Evolutionary conservation across 2,113 vertebrate genomes (phyloP).

Genomic region (Pterocles burchelli): DNA sequence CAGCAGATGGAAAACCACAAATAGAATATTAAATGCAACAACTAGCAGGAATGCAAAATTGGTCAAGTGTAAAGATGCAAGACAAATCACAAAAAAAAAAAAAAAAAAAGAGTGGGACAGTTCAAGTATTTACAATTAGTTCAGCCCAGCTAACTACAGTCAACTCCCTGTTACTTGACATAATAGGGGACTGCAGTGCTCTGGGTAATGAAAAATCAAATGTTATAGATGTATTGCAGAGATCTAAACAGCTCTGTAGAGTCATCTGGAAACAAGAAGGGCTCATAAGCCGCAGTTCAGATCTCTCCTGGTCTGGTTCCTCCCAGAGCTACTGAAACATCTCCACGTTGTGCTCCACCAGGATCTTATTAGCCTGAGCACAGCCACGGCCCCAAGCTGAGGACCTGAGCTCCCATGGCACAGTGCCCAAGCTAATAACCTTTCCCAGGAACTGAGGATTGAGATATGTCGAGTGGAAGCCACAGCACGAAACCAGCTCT

Average conservation of each 20-base stretch:
- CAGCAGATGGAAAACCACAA: constrained; percentile 30
- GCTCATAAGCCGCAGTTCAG: neutral
- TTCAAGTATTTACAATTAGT: neutral
- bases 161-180: neutral
- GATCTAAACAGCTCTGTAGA: neutral
- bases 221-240: neutral
- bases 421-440: neutral
- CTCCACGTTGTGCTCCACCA: fast-evolving
- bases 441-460: fast-evolving
- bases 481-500: neutral
- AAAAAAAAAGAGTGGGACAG: no score
- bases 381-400: fast-evolving
- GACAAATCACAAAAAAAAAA: neutral
- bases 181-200: neutral
- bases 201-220: neutral
- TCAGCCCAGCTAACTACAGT: neutral
- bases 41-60: neutral
- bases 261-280: neutral
- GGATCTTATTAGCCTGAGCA: fast-evolving
- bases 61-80: neutral
- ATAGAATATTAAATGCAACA: constrained; percentile 35
- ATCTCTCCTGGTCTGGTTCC: neutral
- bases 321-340: fast-evolving
- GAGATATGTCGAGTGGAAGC: fast-evolving
- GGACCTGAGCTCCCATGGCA: fast-evolving